Evolutionary conservation across 1,140 invertebrate species (phyloP), one percentile per base, ranked within the genome.

Genomic region (Lordiphosa mommai): DNA sequence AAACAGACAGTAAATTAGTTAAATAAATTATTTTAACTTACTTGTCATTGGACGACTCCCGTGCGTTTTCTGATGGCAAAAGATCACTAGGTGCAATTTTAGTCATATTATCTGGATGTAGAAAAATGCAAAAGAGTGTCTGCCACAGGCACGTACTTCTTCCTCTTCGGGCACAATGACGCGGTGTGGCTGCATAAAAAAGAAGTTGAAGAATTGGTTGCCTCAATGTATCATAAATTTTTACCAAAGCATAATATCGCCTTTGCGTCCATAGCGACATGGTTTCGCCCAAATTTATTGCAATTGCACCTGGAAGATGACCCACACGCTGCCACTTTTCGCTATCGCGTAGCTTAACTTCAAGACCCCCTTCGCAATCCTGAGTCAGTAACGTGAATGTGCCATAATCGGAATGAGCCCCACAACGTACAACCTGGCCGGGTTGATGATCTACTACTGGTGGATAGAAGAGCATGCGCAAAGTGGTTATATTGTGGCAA

Each of bases 211-310:
- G 3, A 5, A 12, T 7, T 23, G 14, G 12, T 41, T 12, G 5
- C 1, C 5, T 36, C 2, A 23, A 3, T 2, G 10, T 6, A 41
- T 9, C 38, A 41, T 23, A 2, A n/a, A 33, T 1, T 10, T 12
- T 0, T 87, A 94, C 93, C 72, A 95, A 90, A 32, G 95, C 93
- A 2, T 92, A 91, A 38, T 95, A 91, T 12, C 91, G 90, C 51
- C 93, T 92, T 17, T 91, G 91, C 1, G 94, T 96, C 95, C 94
- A 96, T 17, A 91, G 90, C 30, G 94, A 93, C 30, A 96, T 87
- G 38, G 96, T 90, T 70, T 96, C 94, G 9, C 94, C 95, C 13
- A 93, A 92, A 70, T 95, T 95, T 13, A 96, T 91, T 12, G 96
- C 89, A 55, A 96, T 93, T 3, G 95, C 93, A 16, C 93, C 94